Evolutionary conservation across 1,140 invertebrate species (phyloP).

Genomic region (Anastrepha obliqua): DNA sequence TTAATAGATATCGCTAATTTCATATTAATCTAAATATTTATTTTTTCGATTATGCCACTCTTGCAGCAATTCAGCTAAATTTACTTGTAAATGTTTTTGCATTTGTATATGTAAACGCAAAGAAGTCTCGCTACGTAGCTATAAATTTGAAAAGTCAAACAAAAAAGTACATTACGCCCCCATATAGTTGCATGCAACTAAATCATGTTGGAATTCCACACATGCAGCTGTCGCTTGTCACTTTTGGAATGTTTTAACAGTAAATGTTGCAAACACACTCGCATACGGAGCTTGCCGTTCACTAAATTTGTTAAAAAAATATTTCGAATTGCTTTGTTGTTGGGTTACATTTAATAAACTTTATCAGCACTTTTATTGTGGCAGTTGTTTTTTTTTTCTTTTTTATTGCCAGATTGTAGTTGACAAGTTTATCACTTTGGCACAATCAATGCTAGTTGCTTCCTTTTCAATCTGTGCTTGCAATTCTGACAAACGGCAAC

Average conservation of each 20-base stretch:
- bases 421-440: constrained; percentile 22
- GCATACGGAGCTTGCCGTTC: not conserved
- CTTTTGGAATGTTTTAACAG: not conserved
- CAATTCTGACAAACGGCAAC: not conserved
- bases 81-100: too few relatives aligned
- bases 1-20: too few relatives aligned
- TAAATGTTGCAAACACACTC: not conserved
- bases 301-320: not conserved
- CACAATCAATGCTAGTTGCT: constrained; percentile 30
- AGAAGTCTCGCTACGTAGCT: not conserved
- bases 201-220: not conserved
- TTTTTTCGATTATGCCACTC: too few relatives aligned
- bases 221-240: constrained; percentile 19
- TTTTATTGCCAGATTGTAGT: not conserved
- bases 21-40: too few relatives aligned
- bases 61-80: too few relatives aligned
- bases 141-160: not conserved
- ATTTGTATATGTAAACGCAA: not conserved
- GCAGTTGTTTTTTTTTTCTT: not conserved
- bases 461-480: constrained; percentile 28
- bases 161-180: not conserved
- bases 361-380: constrained; percentile 45
- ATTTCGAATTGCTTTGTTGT: constrained; percentile 19
- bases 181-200: not conserved
- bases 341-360: constrained; percentile 33